Evolutionary conservation across 1,140 invertebrate species (phyloP), one percentile per base, ranked within the genome.

Genomic region (Rhyzopertha dominica): DNA sequence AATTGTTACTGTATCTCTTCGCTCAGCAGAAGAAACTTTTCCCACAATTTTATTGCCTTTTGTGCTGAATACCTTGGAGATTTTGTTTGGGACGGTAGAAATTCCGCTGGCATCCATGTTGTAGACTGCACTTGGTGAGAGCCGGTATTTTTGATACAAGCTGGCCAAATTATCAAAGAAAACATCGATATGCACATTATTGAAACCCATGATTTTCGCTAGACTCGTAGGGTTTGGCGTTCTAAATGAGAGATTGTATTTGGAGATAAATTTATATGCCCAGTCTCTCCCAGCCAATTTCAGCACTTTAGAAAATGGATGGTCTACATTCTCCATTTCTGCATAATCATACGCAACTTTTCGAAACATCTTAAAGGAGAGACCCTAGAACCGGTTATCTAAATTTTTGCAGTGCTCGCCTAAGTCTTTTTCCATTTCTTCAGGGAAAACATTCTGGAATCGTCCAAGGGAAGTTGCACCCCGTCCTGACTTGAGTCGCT

Each of bases 21-120:
- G 36, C 24, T 47, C 44, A 1, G 13, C 34, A 9, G 34, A 38
- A 9, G 24, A 2, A 12, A 45, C 23, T 25, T 44, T 24, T 51
- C 57, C n/a, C 37, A 53, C 47, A 39, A 54, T 51, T 24, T 55
- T 60, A 45, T 53, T 58, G 65, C 66, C 66, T 63, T 58, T 60
- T 5, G 54, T 51, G 17, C 49, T 51, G 12, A 65, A 48, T 13
- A 67, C 30, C 20, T 42, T 37, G 1, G 63, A 63, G 14, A 66
- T 31, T 43, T 64, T 70, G 29, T 63, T 63, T 53, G 63, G 67
- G 5, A 70, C 61, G 18, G 58, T 64, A 4, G 59, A 48, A 3
- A 71, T 58, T 41, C 66, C 65, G 45, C 62, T 67, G 62, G 70
- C 65, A 39, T 74, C 71, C 14, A 66, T 54, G 37, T 69, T 68